phyloP scores from a whole-genome alignment of 1,140 invertebrate genomes.

The Rhizoglyphus robini region DNA sequence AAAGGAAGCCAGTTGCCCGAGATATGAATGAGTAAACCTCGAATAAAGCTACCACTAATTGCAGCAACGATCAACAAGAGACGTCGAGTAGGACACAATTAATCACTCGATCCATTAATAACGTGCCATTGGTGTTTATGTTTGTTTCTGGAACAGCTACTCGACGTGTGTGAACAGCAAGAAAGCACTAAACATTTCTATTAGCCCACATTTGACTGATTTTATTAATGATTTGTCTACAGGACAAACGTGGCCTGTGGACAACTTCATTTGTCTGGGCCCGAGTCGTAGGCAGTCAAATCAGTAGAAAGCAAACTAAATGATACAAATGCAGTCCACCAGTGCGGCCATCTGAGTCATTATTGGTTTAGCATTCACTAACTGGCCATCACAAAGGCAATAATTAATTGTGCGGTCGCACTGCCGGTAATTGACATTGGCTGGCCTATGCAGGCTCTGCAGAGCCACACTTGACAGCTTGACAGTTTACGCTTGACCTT shows the following conservation, averaged over 20 bases:
- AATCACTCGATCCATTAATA: slow-evolving; percentile 5
- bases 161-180: neutral
- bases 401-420: too few species aligned
- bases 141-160: slow-evolving; percentile 7
- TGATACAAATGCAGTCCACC: neutral
- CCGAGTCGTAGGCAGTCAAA: neutral
- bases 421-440: too few species aligned
- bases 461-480: too few species aligned
- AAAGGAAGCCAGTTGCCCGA: neutral
- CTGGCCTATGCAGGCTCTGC: too few species aligned
- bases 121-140: neutral
- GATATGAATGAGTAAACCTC: neutral
- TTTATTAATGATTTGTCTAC: slow-evolving; percentile 5
- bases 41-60: neutral
- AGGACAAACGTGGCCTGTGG: neutral
- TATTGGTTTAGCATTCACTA: neutral
- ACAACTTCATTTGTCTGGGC: slow-evolving; percentile 9
- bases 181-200: slow-evolving; percentile 10
- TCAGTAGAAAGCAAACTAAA: neutral
- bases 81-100: too few species aligned
- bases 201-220: slow-evolving; percentile 5
- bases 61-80: too few species aligned
- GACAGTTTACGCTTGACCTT: too few species aligned
- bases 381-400: too few species aligned
- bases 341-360: neutral